Evolutionary conservation across 2,888 invertebrate species (phyloP), one percentile per base, ranked within the genome.

Genomic region (Cyclophora punctaria): DNA sequence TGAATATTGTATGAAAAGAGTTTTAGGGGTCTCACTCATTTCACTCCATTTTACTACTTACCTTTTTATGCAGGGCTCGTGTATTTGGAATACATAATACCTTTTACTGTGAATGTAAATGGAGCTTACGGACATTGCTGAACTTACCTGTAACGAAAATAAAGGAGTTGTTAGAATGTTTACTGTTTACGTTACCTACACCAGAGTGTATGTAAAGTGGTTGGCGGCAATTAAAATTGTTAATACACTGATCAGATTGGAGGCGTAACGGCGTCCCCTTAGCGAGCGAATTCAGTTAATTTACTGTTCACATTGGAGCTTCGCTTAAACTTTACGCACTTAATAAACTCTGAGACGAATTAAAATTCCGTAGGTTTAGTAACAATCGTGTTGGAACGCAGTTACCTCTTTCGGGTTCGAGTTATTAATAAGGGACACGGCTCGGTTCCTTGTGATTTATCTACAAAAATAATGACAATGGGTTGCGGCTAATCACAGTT

Each of bases 1-100:
- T 86, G 86, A 85, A 86, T 86, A 83, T 85, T 85, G 79, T 78
- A 85, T 83, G 83, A 82, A 83, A 85, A 83, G 78, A 80, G 78
- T 83, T 84, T 84, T 83, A 83, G 73, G 78, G 78, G 71, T 78
- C 73, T 75, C 69, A 80, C 81, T 85, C 83, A 85, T 84, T 85
- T 82, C 71, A 78, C 78, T 79, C 69, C 71, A 76, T 76, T 84
- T 83, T 83, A 83, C 75, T 78, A 75, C 78, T 71, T 73, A 78
- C 78, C 73, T 80, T 83, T 82, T 84, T 83, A 80, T 83, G 74
- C 75, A 75, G 73, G 74, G 71, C 74, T 73, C 68, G 65, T 71
- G 59, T 67, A 70, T 71, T 70, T 54, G 67, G 71, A 71, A 73
- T 77, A 73, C 66, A 57, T 66, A 73, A 74, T 67, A 68, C 66